Evolutionary conservation across 2,888 invertebrate species (phyloP), one percentile per base, ranked within the genome.

Genomic region (Fragum whitleyi): DNA sequence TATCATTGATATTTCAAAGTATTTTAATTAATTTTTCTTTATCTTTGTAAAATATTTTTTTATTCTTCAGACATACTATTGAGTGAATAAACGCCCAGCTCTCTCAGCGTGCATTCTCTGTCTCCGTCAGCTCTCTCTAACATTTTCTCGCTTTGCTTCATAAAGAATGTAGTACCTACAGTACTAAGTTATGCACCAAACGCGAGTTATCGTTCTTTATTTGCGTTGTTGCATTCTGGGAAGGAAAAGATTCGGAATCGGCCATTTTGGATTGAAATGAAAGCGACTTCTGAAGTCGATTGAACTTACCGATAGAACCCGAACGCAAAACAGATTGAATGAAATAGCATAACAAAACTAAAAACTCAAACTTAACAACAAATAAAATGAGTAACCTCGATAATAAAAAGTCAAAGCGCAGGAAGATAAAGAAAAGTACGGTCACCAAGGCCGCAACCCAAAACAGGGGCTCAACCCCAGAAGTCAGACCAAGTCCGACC

Each of bases 391-490:
- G 90, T 84, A 86, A 87, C 68, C 74, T 86, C 77, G 91, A 91
- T 77, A 87, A 82, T 71, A 90, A 90, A 79, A 91, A 90, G 81
- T 77, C 89, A n/a, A 91, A 91, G 81, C 88, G 90, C 65, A 89
- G 90, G 85, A 90, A 88, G 82, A 83, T 80, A 74, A 90, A 88
- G 85, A 88, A 87, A 79, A 77, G 74, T 76, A 78, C 87, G 83
- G 90, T 89, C 86, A 83, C 86, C 83, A 90, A 90, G 88, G 85
- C 88, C 83, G 81, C 85, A 71, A 77, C 74, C 57, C 87, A 82
- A 74, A 83, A 73, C 67, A 76, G 79, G 81, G 51, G 42, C 53
- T 47, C 68, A 39, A 42, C 47, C 26, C 61, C 74, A 21, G 83
- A 83, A 19, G 57, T 69, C 16, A 39, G 53, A 62, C 69, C 79